Conservation (phyloP, 2,113 vertebrate species). For the Todiramphus chloris region DNA sequence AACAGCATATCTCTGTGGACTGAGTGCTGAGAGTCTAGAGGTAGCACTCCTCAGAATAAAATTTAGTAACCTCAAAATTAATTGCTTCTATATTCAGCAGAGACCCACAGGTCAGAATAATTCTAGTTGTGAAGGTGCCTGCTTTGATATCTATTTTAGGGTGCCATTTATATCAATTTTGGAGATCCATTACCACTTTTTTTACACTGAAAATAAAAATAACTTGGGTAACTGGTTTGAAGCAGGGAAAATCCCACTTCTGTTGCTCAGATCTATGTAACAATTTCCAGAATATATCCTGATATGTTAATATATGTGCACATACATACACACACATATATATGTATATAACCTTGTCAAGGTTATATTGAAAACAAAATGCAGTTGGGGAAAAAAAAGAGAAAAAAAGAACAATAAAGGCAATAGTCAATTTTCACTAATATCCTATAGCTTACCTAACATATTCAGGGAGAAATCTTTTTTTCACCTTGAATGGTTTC, state of each 20-base stretch:
- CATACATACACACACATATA: not conserved
- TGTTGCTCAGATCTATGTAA: not conserved
- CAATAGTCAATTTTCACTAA: not conserved
- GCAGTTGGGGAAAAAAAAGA: rapidly evolving
- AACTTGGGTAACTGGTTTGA: not conserved
- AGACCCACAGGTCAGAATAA: not conserved
- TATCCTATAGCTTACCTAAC: not conserved
- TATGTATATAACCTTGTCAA: not conserved
- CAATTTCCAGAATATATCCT: not conserved
- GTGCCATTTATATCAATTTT: not conserved
- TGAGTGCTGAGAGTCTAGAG: not conserved
- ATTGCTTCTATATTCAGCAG: not conserved
- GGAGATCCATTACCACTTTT: not conserved
- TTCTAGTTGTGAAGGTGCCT: not conserved
- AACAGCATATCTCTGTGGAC: not conserved
- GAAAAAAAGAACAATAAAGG: too few relatives aligned
- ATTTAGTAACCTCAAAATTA: not conserved
- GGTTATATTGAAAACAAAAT: not conserved
- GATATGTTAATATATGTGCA: not conserved
- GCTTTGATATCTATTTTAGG: not conserved
- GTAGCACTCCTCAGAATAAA: not conserved
- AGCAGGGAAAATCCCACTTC: not conserved
- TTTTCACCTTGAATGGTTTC: not conserved
- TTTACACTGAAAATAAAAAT: not conserved
- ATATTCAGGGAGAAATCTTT: not conserved